Conservation (phyloP, 2,888 invertebrate species). For the Pseudococcus viburni region DNA sequence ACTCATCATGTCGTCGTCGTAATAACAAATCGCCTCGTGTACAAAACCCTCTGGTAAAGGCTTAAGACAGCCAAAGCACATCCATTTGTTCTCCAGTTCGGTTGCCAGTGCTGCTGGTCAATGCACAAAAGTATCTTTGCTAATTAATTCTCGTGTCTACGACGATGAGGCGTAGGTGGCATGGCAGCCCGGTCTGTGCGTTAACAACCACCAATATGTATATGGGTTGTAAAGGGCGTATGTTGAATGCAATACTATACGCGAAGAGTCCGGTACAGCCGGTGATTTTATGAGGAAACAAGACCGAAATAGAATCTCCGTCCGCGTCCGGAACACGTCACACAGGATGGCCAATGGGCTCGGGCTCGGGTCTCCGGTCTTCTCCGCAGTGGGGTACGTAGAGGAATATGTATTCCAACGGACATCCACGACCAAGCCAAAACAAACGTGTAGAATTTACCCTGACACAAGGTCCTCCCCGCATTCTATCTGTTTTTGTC, state of each 20-base stretch:
- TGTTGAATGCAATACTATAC: background rate
- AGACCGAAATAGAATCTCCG: background rate
- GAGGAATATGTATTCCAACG: conserved; percentile 2
- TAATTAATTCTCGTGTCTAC: conserved; percentile 62
- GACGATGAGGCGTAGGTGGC: background rate
- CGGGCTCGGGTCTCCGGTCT: background rate
- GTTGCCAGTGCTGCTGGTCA: background rate
- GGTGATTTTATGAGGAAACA: background rate
- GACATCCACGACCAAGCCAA: conserved; percentile 14
- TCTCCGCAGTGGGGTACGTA: background rate
- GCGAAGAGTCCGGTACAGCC: background rate
- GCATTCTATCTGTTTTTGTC: conserved; percentile 8
- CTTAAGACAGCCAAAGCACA: background rate
- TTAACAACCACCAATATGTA: conserved; percentile 10
- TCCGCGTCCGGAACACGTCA: conserved; percentile 1
- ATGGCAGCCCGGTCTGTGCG: background rate
- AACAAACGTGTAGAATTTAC: conserved; percentile 49
- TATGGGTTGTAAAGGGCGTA: conserved; percentile 17
- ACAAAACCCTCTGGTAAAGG: background rate
- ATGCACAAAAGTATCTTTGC: conserved; percentile 54
- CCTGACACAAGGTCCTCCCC: background rate
- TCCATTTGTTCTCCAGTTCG: background rate
- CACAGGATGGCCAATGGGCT: conserved; percentile 18
- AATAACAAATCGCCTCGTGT: background rate
- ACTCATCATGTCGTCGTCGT: conserved; percentile 22